phyloP scores from a whole-genome alignment of 2,797 vertebrate genomes.

The Vireo griseus region DNA sequence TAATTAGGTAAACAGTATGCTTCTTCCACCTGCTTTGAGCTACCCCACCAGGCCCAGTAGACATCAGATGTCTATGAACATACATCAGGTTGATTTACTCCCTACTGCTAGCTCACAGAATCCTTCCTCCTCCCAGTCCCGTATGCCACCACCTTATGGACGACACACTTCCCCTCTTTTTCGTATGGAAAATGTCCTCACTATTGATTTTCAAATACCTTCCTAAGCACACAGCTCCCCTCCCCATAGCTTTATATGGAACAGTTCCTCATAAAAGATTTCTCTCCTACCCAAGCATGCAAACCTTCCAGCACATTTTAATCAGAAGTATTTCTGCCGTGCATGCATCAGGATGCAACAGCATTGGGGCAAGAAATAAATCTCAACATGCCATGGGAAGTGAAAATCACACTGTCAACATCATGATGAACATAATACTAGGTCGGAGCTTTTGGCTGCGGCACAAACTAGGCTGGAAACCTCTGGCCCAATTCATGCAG shows the following conservation, averaged over 20 bases:
- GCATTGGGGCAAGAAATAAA: conserved; percentile 24
- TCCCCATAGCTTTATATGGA: background rate
- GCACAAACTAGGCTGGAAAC: background rate
- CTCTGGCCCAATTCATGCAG: background rate
- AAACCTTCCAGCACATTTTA: background rate
- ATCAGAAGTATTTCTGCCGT: background rate
- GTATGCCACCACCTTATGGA: background rate
- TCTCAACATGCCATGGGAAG: background rate
- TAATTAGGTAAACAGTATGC: conserved; percentile 62
- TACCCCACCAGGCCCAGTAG: conserved; percentile 31
- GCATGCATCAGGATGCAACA: background rate
- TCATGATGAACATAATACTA: background rate
- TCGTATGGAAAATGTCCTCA: background rate
- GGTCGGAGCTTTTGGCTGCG: background rate
- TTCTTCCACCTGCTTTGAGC: conserved; percentile 50
- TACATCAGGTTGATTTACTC: conserved; percentile 23
- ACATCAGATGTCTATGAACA: conserved; percentile 23
- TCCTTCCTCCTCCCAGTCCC: background rate
- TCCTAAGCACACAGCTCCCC: background rate
- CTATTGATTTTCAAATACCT: background rate
- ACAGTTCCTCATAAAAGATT: background rate
- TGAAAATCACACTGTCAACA: background rate
- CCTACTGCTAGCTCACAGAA: background rate
- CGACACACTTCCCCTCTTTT: background rate
- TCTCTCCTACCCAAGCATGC: background rate